Conservation (phyloP, 1,140 invertebrate species). For the Magallana gigas region DNA sequence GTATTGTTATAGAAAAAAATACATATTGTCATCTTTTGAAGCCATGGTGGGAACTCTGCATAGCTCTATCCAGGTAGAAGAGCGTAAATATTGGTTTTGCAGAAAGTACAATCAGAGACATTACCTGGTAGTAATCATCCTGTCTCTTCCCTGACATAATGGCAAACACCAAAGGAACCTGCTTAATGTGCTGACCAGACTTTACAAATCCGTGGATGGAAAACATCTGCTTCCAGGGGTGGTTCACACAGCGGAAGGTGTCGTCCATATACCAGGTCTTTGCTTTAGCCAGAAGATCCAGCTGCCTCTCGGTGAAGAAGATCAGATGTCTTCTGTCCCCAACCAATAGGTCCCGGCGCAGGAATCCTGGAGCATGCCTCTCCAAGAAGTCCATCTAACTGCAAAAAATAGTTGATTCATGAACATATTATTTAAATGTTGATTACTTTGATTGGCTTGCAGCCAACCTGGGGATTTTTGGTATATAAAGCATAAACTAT, state of each 20-base stretch:
- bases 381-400: background rate
- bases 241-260: constrained; percentile 45
- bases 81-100: too few species aligned
- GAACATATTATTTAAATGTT: too few species aligned
- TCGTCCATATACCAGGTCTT: constrained; percentile 57
- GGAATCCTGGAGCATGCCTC: background rate
- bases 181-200: constrained; percentile 39
- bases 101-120: background rate
- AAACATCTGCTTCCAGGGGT: constrained; percentile 49
- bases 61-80: too few species aligned
- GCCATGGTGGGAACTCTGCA: too few species aligned
- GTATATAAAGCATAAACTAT: too few species aligned
- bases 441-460: too few species aligned
- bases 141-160: constrained; percentile 47
- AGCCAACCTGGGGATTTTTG: too few species aligned
- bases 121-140: constrained; percentile 45
- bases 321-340: constrained; percentile 27
- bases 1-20: too few species aligned
- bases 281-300: constrained; percentile 31
- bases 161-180: constrained; percentile 42
- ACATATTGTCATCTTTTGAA: too few species aligned
- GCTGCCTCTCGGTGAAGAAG: constrained; percentile 42
- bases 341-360: background rate
- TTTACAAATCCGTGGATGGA: constrained; percentile 48
- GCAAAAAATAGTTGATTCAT: background rate